Conservation (phyloP, 2,113 vertebrate species). For the Pontoporia blainvillei region DNA sequence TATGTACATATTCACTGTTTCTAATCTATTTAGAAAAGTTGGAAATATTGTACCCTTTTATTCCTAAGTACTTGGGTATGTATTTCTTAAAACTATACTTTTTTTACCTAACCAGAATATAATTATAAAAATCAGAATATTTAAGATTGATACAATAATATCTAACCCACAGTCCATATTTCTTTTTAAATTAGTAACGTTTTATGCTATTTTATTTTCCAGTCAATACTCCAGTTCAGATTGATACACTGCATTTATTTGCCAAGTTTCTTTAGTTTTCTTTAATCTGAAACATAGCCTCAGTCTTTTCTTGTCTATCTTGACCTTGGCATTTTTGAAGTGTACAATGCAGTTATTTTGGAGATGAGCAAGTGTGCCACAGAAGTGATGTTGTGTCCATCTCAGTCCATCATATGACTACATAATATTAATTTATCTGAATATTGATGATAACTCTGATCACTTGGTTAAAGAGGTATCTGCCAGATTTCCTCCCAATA, state of each 20-base stretch:
- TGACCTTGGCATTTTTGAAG: background rate
- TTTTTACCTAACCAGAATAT: background rate
- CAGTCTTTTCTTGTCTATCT: background rate
- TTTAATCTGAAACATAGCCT: background rate
- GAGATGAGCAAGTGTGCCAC: background rate
- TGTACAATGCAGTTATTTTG: background rate
- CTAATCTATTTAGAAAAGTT: background rate
- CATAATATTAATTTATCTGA: background rate
- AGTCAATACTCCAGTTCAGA: background rate
- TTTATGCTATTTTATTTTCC: background rate
- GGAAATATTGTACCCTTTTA: background rate
- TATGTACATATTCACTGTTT: background rate
- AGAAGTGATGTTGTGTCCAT: background rate
- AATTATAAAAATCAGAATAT: background rate
- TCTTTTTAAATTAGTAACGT: background rate
- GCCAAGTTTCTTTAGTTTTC: background rate
- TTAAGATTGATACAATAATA: background rate
- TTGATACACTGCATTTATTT: background rate
- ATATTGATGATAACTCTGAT: background rate
- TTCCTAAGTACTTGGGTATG: background rate
- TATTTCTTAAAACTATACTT: background rate
- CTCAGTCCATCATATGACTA: background rate
- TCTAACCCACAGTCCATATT: background rate
- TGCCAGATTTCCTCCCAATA: background rate
- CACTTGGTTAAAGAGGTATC: background rate